A percentile compares a stretch with the other conserved stretches of the same genome.
phyloP scores from a whole-genome alignment of 2,113 vertebrate species.

The Nycticorax nycticorax region DNA sequence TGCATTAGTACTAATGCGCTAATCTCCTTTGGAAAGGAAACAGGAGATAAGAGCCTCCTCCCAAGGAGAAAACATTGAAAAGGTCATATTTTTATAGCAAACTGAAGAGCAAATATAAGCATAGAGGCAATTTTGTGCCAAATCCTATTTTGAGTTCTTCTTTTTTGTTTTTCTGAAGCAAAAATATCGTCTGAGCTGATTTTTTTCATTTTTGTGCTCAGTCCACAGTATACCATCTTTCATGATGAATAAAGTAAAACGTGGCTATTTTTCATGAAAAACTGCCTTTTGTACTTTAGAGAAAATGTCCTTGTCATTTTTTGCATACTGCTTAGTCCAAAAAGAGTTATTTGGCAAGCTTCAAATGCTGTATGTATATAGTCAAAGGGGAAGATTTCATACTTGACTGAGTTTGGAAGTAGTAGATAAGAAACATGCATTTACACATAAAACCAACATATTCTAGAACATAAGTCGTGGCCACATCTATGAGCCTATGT shows the following conservation, averaged over 20 bases:
- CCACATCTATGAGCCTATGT: neutral
- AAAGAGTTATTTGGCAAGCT: neutral
- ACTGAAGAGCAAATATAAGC: conserved; percentile 29
- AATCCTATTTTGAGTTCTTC: conserved; percentile 25
- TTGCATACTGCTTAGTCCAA: neutral
- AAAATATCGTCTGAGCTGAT: neutral
- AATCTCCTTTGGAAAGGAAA: conserved; percentile 41
- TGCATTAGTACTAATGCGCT: neutral
- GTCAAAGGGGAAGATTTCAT: neutral
- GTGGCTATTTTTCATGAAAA: neutral
- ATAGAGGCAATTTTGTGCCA: conserved; percentile 14
- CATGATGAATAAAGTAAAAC: conserved; percentile 25
- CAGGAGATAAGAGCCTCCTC: neutral
- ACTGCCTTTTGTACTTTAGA: neutral
- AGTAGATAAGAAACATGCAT: neutral
- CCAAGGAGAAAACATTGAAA: conserved; percentile 46
- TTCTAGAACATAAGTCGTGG: neutral
- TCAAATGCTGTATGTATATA: neutral
- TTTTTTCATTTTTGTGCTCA: conserved; percentile 30
- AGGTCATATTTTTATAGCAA: conserved; percentile 57
- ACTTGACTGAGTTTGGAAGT: conserved; percentile 15
- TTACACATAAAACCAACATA: neutral
- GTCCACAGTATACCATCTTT: conserved; percentile 8
- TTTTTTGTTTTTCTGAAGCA: conserved; percentile 23
- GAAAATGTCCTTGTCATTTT: conserved; percentile 21